Base-by-base conservation (phyloP, 2,113 vertebrate species). In the Scytalopus superciliaris region DNA sequence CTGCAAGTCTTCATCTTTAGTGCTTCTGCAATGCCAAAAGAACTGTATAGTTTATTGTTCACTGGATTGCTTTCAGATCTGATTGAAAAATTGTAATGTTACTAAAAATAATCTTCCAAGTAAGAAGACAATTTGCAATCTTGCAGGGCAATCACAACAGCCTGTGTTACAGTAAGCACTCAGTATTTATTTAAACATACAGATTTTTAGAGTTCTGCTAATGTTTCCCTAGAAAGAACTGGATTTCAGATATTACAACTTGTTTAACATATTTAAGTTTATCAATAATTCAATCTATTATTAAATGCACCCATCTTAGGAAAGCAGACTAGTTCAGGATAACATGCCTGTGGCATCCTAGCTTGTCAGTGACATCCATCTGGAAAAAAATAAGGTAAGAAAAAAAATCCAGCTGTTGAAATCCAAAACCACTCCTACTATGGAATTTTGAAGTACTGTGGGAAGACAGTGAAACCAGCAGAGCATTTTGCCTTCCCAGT, bases 71-170 rank as follows among this genome's bases (percentile, higher is more conserved):
- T 47, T 94, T 91, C 93, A 95, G 27, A 84, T 55, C 56, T 6
- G 40, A 69, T 59, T 70, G 19, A 67, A 78, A 87, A 92, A 72
- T 0, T 79, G 1, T 23, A 89, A 47, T 16, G 42, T 24, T 74
- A 68, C 66, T 75, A 92, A 94, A 93, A 94, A 92, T 89, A 67
- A 78, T 59, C 28, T 63, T 63, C 37, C 64, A 69, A 84, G n/a
- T n/a, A 76, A 79, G 25, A 69, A 81, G 33, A 93, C 21, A 59
- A 84, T 75, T 44, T 79, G 52, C 33, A 84, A 62, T 23, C 69
- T 9, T 84, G 76, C 42, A 63, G 53, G 81, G 69, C 77, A 93
- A 89, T 87, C 93, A 62, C 77, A 94, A 75, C 86, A 90, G 67
- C 14, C 33, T 87, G 50, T 45, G 37, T 35, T 66, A 70, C 59